Conservation (phyloP, 2,888 invertebrate species). For the Conistra vaccinii region DNA sequence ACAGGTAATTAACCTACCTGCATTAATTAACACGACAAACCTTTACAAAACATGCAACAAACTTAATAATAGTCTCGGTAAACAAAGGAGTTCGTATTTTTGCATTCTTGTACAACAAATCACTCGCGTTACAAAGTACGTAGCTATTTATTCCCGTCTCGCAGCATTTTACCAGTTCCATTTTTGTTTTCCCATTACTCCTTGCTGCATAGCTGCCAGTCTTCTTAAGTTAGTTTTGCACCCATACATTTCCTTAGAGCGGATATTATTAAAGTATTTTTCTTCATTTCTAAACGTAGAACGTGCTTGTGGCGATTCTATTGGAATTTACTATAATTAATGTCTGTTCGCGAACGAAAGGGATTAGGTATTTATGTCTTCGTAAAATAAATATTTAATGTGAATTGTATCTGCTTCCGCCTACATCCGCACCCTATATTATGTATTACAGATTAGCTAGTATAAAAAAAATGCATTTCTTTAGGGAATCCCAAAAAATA, state of each 20-base stretch:
- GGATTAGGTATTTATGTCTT: neutral
- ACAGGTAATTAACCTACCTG: constrained; percentile 22
- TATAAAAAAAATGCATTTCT: neutral
- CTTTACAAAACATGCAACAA: constrained; percentile 20
- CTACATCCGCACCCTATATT: no score
- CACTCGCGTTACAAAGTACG: neutral
- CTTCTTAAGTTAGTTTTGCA: constrained; percentile 19
- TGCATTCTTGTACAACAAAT: neutral
- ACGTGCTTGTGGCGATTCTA: constrained; percentile 40
- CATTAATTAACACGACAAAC: constrained; percentile 26
- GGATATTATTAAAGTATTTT: constrained; percentile 11
- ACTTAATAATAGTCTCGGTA: neutral
- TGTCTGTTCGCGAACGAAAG: constrained; percentile 8
- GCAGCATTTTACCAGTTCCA: constrained; percentile 12
- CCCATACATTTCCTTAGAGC: constrained; percentile 14
- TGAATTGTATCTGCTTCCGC: neutral
- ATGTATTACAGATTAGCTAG: neutral
- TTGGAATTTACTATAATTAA: constrained; percentile 34
- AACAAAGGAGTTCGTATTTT: neutral
- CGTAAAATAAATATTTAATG: constrained; percentile 13
- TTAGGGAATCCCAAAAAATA: no score
- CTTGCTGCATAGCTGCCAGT: constrained; percentile 18
- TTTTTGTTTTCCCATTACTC: constrained; percentile 21
- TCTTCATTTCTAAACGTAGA: constrained; percentile 16
- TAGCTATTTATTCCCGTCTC: neutral